Evolutionary conservation across 1,140 invertebrate genomes (phyloP), one percentile per base, ranked within the genome.

Genomic region (Leptinotarsa undecemlineata): DNA sequence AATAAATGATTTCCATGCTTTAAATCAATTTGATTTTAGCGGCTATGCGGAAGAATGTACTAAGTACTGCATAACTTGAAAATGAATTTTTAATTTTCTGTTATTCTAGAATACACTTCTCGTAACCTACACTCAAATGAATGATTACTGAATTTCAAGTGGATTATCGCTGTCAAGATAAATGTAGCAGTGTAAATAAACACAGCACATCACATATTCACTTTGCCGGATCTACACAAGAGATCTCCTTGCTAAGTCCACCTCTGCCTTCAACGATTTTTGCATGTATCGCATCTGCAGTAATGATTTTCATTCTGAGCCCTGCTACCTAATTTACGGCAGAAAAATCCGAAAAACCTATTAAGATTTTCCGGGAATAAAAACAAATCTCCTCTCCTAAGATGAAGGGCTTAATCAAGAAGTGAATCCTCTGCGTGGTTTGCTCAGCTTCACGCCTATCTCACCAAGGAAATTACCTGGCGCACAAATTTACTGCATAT

Each of bases 401-500:
- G 69, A 71, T 71, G 51, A 71, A 71, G 69, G 33, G 69, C 69
- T 33, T 60, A 71, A 71, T 71, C 48, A 71, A 57, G 48, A 26
- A 21, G 69, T 21, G 51, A 60, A 71, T 60, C 21, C 69, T 71
- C 69, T 15, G 19, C 51, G 60, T 71, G 57, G 69, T 71, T 61
- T 20, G 20, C 69, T 61, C 21, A 71, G 42, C 51, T 68, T 71
- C 69, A 23, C 69, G 69, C 69, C 23, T 61, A 60, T 71, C 57
- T 61, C 20, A 62, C 23, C 48, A 20, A 61, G 69, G 69, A 71
- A 71, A 71, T 71, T 71, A 71, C 69, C 69, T 61, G 51, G 69
- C 69, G 62, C 48, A 71, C 69, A 61, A 71, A 71, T 71, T 71
- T 71, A 71, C 69, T 71, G 69, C 69, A 60, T 71, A 71, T 71